Percentiles rank a stretch among this genome's conserved stretches.
phyloP scores from a whole-genome alignment of 2,888 invertebrate genomes.

The Drosophila aldrichi region DNA sequence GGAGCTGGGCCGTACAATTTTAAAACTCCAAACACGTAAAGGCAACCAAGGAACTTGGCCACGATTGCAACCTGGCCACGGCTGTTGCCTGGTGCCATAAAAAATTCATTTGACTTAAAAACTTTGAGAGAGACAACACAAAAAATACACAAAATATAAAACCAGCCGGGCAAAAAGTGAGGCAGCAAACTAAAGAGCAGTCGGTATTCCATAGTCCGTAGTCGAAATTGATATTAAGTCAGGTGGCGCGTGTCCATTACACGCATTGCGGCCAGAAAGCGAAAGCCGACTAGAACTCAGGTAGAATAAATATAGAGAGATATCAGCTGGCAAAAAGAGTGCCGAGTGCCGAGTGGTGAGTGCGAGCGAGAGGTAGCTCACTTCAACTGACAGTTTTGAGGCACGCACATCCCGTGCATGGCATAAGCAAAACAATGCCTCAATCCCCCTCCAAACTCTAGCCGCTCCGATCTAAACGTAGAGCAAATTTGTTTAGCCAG shows the following conservation, averaged over 20 bases:
- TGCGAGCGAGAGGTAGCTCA: slow-evolving; percentile 5
- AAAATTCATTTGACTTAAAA: slow-evolving; percentile 80
- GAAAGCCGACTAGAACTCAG: slow-evolving; percentile 55
- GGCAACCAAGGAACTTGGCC: slow-evolving; percentile 46
- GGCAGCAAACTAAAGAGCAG: slow-evolving; percentile 28
- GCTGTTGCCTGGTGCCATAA: slow-evolving; percentile 57
- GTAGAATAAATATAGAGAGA: slow-evolving; percentile 3
- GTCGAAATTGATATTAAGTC: slow-evolving; percentile 78
- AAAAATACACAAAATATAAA: slow-evolving; percentile 19
- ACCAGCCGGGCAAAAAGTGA: slow-evolving; percentile 12
- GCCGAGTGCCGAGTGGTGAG: too few species aligned
- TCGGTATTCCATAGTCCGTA: slow-evolving; percentile 10
- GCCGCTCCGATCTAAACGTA: slow-evolving; percentile 5
- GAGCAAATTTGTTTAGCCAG: slow-evolving; percentile 63
- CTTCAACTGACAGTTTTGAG: slow-evolving; percentile 68
- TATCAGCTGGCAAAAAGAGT: background rate
- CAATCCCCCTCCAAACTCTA: background rate
- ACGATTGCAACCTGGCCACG: slow-evolving; percentile 39
- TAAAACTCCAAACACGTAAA: slow-evolving; percentile 73
- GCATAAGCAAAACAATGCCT: slow-evolving; percentile 65
- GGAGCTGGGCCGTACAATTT: slow-evolving; percentile 49
- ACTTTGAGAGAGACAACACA: slow-evolving; percentile 54
- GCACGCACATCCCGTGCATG: slow-evolving; percentile 68
- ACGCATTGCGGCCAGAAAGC: slow-evolving; percentile 69
- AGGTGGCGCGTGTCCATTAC: slow-evolving; percentile 81